A percentile compares a stretch with the other conserved stretches of the same genome.
Conservation (phyloP, 2,797 vertebrate genomes). For the Coregonus sp. region DNA sequence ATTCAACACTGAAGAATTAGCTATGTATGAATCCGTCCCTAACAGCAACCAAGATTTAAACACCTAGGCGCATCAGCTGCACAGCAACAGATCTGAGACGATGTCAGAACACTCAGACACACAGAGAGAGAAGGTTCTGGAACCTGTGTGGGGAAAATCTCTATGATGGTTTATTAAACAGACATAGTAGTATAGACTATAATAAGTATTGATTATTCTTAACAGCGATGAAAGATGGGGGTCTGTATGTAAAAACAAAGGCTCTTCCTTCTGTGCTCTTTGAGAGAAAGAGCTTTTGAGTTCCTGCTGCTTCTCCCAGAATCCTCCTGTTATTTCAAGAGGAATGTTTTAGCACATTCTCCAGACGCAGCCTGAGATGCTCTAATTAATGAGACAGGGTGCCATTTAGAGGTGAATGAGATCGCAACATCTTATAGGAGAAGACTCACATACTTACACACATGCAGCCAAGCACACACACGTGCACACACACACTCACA, state of each 20-base stretch:
- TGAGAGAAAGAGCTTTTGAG: conserved; percentile 14
- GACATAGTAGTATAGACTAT: neutral
- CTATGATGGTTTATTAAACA: neutral
- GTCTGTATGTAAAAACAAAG: too few relatives aligned
- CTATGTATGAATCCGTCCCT: conserved; percentile 30
- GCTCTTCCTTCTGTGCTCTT: neutral
- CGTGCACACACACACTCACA: conserved; percentile 2
- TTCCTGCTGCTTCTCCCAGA: conserved; percentile 14
- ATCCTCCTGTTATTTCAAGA: conserved; percentile 13
- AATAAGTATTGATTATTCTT: conserved; percentile 19
- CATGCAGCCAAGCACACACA: neutral
- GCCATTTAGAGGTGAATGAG: conserved; percentile 9
- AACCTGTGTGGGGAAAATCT: conserved; percentile 23
- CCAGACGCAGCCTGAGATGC: conserved; percentile 24
- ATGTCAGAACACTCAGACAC: conserved; percentile 47
- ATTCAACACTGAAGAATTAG: too few relatives aligned
- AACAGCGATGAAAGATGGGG: neutral
- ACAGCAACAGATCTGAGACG: conserved; percentile 46
- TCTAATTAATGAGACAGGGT: conserved; percentile 33
- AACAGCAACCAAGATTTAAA: conserved; percentile 43
- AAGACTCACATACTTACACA: conserved; percentile 10
- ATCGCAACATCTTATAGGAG: conserved; percentile 8
- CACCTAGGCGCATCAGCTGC: conserved; percentile 32
- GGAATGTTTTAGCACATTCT: conserved; percentile 15
- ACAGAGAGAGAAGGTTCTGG: conserved; percentile 17